Conservation (phyloP, 2,888 invertebrate genomes). For the Xiphydria camelus region DNA sequence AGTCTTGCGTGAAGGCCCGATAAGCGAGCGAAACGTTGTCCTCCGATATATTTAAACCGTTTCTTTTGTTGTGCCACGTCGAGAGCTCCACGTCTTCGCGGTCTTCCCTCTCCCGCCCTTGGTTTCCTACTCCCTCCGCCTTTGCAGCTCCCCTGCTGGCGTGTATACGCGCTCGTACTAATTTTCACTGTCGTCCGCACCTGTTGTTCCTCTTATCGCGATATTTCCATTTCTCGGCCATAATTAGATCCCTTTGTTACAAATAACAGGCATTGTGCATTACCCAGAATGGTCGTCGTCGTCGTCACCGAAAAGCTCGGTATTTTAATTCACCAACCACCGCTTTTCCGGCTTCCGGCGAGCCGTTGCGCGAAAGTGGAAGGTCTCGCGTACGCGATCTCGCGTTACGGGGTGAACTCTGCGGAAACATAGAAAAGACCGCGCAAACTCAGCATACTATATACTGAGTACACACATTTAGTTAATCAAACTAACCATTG, state of each 20-base stretch:
- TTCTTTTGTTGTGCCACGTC: constrained; percentile 9
- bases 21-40: constrained; percentile 24
- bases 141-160: not conserved
- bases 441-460: too few species aligned
- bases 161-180: constrained; percentile 26
- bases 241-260: constrained; percentile 40
- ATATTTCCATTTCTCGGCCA: constrained; percentile 33
- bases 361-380: too few species aligned
- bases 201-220: constrained; percentile 36
- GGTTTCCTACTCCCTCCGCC: not conserved
- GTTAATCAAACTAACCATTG: too few species aligned
- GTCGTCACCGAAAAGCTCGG: too few species aligned
- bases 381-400: too few species aligned
- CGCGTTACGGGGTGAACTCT: too few species aligned
- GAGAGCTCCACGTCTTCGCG: not conserved
- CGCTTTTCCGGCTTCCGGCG: too few species aligned
- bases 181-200: constrained; percentile 35
- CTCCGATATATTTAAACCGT: constrained; percentile 8
- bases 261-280: constrained; percentile 34
- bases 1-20: constrained; percentile 28
- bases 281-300: too few species aligned
- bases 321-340: too few species aligned
- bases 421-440: too few species aligned
- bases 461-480: too few species aligned
- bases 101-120: not conserved